Evolutionary conservation across 2,888 invertebrate species (phyloP).

Genomic region (Tenthredo scrophulariae): DNA sequence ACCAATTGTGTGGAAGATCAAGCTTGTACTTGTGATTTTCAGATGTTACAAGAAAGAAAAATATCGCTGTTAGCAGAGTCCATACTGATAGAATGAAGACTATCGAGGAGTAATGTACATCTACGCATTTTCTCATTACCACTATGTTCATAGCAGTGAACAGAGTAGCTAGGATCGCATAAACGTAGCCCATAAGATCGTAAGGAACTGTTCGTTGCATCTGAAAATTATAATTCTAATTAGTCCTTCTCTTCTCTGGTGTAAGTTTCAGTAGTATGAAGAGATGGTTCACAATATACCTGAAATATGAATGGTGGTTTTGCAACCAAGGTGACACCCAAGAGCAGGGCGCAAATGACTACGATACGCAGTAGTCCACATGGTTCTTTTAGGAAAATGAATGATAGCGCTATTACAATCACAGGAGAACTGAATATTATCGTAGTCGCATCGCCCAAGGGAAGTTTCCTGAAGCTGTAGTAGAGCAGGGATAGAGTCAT

Average conservation of each 20-base stretch:
- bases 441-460: slow-evolving; percentile 79
- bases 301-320: slow-evolving; percentile 78
- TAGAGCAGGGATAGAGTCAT: slow-evolving; percentile 77
- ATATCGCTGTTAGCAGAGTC: slow-evolving; percentile 73
- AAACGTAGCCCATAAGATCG: slow-evolving; percentile 77
- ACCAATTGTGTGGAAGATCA: slow-evolving; percentile 68
- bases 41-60: slow-evolving; percentile 70
- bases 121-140: slow-evolving; percentile 78
- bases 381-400: slow-evolving; percentile 77
- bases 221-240: slow-evolving; percentile 61
- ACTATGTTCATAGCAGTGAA: slow-evolving; percentile 79
- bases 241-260: slow-evolving; percentile 3
- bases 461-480: slow-evolving; percentile 78
- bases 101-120: slow-evolving; percentile 78
- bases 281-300: slow-evolving; percentile 63
- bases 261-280: not conserved
- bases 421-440: slow-evolving; percentile 80
- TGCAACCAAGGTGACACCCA: slow-evolving; percentile 77
- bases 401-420: slow-evolving; percentile 78
- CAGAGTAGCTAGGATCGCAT: slow-evolving; percentile 76
- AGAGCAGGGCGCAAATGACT: slow-evolving; percentile 76
- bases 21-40: slow-evolving; percentile 64
- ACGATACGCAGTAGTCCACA: slow-evolving; percentile 78
- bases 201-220: slow-evolving; percentile 69
- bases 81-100: slow-evolving; percentile 77